These are phyloP conservation scores for Penaeus chinensis DNA, from an alignment of 1,140 invertebrate genomes.

Conservation along the genomic window DNA sequence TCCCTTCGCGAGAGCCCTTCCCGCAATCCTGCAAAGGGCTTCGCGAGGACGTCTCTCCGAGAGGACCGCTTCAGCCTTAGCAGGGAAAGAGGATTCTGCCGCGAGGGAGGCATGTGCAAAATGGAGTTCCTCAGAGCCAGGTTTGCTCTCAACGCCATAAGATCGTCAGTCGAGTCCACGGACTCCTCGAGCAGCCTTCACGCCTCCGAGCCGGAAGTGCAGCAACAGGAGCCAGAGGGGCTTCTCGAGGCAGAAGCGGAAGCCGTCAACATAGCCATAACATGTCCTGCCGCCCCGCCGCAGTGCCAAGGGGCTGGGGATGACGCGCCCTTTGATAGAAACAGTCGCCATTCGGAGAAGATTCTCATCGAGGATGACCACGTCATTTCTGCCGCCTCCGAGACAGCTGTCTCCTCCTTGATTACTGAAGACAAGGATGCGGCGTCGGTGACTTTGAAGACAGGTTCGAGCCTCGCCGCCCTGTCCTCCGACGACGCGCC, in stretches of 20 bases:
- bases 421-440: too few relatives aligned
- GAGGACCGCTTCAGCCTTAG: slow-evolving; percentile 23
- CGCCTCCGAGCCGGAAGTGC: background rate
- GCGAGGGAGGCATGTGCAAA: slow-evolving; percentile 26
- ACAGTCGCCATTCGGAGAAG: too few relatives aligned
- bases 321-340: too few relatives aligned
- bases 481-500: background rate
- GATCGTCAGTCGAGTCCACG: background rate
- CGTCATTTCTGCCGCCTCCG: too few relatives aligned
- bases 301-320: too few relatives aligned
- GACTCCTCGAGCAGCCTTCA: too few relatives aligned
- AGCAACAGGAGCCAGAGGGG: too few relatives aligned
- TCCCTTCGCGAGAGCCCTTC: slow-evolving; percentile 33
- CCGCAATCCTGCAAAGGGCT: slow-evolving; percentile 17
- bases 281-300: too few relatives aligned
- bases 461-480: slow-evolving; percentile 13
- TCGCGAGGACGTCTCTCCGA: slow-evolving; percentile 38
- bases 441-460: background rate
- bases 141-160: slow-evolving; percentile 7
- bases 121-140: slow-evolving; percentile 14
- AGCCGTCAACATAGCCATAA: too few relatives aligned
- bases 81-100: background rate
- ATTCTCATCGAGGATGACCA: too few relatives aligned
- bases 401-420: too few relatives aligned
- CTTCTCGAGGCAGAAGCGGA: too few relatives aligned